Conservation (phyloP, 2,888 invertebrate species). For the Campaea margaritaria region DNA sequence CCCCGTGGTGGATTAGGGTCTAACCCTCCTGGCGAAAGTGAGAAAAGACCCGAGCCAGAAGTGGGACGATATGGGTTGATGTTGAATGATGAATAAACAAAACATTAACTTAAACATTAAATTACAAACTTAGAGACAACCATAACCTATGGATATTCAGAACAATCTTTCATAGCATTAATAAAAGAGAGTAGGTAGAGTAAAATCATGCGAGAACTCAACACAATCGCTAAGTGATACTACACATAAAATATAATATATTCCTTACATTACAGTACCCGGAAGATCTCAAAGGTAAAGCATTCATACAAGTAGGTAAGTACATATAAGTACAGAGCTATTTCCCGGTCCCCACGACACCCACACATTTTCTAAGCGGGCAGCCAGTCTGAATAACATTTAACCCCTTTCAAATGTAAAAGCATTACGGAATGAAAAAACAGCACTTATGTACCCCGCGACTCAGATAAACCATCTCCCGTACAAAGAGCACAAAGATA, state of each 20-base stretch:
- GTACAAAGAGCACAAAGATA: conserved; percentile 86
- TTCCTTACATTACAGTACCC: neutral
- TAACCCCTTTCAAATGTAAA: conserved; percentile 85
- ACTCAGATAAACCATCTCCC: conserved; percentile 84
- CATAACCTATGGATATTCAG: too few species aligned
- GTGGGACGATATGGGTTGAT: too few species aligned
- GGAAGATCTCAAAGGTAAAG: conserved; percentile 11
- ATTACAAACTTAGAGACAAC: too few species aligned
- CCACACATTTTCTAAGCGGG: conserved; percentile 81
- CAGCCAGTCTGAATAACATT: conserved; percentile 83
- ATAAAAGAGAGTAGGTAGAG: too few species aligned
- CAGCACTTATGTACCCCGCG: conserved; percentile 85
- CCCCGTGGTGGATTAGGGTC: too few species aligned
- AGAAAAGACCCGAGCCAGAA: too few species aligned
- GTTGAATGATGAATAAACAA: too few species aligned
- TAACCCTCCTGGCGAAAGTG: too few species aligned
- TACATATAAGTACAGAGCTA: conserved; percentile 38
- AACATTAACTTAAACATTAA: too few species aligned
- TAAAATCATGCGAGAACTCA: too few species aligned
- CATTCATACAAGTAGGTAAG: conserved; percentile 5
- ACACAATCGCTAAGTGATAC: too few species aligned
- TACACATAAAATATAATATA: neutral
- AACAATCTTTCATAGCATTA: too few species aligned
- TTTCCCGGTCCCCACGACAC: conserved; percentile 72
- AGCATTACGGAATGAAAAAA: conserved; percentile 86